Evolutionary conservation across 2,797 vertebrate species (phyloP).

Genomic region (Myioborus miniatus): DNA sequence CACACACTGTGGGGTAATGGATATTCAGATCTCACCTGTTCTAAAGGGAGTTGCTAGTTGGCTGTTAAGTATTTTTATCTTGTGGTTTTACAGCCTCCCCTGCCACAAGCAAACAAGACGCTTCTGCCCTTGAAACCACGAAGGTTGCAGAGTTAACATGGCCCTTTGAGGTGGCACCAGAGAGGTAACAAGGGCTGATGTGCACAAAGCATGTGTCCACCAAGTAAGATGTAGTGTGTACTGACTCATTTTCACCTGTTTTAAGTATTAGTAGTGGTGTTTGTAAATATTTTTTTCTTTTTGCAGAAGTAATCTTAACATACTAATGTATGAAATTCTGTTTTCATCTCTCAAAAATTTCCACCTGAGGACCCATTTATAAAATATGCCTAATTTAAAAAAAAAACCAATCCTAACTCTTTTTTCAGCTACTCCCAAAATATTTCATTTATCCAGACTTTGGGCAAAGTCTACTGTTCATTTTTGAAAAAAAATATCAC

Average conservation of each 20-base stretch:
- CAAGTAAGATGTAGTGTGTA: not conserved
- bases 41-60: not conserved
- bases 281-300: not conserved
- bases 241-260: not conserved
- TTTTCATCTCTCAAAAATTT: not conserved
- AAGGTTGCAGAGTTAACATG: not conserved
- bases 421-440: not conserved
- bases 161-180: not conserved
- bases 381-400: not conserved
- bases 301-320: not conserved
- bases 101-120: not conserved
- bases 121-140: not conserved
- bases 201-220: not conserved
- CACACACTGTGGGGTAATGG: not conserved
- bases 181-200: not conserved
- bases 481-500: not conserved
- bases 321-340: not conserved
- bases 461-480: not conserved
- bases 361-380: not conserved
- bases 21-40: constrained; percentile 28
- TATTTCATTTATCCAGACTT: not conserved
- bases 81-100: not conserved
- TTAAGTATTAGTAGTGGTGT: not conserved
- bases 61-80: constrained; percentile 18
- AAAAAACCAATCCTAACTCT: not conserved